These are phyloP conservation scores for Peucedramus taeniatus DNA, from an alignment of 2,113 vertebrate species.

Conservation along the genomic window DNA sequence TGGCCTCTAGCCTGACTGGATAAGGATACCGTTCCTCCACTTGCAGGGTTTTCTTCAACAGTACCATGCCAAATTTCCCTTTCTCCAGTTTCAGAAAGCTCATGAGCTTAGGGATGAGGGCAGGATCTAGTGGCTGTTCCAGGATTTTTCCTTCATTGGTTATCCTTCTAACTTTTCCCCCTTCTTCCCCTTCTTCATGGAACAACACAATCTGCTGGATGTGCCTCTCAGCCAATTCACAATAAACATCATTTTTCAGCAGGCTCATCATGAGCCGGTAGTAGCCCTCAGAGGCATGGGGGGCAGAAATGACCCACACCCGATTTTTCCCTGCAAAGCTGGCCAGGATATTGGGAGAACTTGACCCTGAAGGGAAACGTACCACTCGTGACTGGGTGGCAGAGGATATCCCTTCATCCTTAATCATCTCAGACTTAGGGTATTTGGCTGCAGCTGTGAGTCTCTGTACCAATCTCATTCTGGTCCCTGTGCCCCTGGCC, in stretches of 20 bases:
- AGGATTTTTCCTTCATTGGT: constrained; percentile 87
- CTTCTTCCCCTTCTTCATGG: constrained; percentile 89
- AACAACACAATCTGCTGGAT: constrained; percentile 96
- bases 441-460: constrained; percentile 38
- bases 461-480: constrained; percentile 50
- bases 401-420: constrained; percentile 76
- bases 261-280: constrained; percentile 97
- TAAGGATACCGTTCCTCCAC: constrained; percentile 96
- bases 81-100: constrained; percentile 93
- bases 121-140: constrained; percentile 87
- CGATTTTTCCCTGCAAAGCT: constrained; percentile 93
- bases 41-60: constrained; percentile 94
- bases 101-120: constrained; percentile 90
- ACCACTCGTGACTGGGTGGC: constrained; percentile 66
- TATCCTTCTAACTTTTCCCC: constrained; percentile 88
- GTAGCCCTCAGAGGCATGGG: constrained; percentile 92
- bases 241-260: constrained; percentile 91
- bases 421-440: constrained; percentile 66
- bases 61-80: constrained; percentile 96
- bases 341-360: constrained; percentile 89
- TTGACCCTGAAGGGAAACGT: constrained; percentile 81
- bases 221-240: constrained; percentile 92
- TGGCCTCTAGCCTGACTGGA: constrained; percentile 92
- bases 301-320: constrained; percentile 91
- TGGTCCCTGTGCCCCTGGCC: not conserved